Evolutionary conservation across 2,797 vertebrate genomes (phyloP).

Genomic region (Periophthalmus magnuspinnatus): DNA sequence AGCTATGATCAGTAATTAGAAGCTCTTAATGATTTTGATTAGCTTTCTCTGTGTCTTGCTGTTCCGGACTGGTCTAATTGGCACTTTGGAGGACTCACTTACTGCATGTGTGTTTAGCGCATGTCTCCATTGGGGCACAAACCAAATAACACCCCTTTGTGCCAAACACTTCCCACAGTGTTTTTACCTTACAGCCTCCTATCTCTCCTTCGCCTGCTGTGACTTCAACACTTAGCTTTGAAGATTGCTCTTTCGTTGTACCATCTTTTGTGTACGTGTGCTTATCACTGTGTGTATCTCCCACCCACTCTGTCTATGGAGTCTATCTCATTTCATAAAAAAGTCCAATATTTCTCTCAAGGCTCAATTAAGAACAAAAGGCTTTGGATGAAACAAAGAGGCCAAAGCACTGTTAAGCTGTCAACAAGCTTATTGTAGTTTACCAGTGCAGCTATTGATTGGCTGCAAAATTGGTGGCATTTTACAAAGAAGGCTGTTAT

Average conservation of each 20-base stretch:
- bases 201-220: constrained; percentile 49
- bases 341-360: constrained; percentile 42
- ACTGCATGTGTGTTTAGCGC: constrained; percentile 10
- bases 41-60: constrained; percentile 38
- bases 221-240: constrained; percentile 46
- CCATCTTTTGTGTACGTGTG: constrained; percentile 24
- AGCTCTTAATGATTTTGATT: constrained; percentile 10
- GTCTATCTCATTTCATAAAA: constrained; percentile 54
- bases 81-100: constrained; percentile 32
- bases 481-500: constrained; percentile 37
- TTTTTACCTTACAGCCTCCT: constrained; percentile 44
- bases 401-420: constrained; percentile 39
- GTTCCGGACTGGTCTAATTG: constrained; percentile 54
- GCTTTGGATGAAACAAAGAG: constrained; percentile 47
- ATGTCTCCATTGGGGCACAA: constrained; percentile 36
- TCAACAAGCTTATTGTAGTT: constrained; percentile 47
- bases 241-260: constrained; percentile 52
- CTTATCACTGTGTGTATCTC: constrained; percentile 48
- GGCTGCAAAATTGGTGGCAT: constrained; percentile 49
- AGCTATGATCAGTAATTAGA: constrained; percentile 4
- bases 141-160: constrained; percentile 60
- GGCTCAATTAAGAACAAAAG: constrained; percentile 56
- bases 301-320: constrained; percentile 56
- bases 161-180: constrained; percentile 27
- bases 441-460: constrained; percentile 46